These are phyloP conservation scores for Ramphastos sulfuratus DNA, from an alignment of 2,113 vertebrate genomes.

Conservation along the genomic window DNA sequence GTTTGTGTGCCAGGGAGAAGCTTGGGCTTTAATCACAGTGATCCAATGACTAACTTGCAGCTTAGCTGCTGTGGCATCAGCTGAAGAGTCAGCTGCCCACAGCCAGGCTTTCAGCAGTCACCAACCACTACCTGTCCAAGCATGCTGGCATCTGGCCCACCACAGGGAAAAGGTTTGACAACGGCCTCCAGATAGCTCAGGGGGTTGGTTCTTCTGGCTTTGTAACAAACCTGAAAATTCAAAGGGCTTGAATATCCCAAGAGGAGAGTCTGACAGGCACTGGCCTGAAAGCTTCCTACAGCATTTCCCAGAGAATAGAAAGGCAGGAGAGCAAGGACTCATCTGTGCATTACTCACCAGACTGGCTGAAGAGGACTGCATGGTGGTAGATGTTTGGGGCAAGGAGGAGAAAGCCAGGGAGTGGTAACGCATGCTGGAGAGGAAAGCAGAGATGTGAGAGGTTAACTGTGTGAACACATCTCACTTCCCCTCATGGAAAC, in stretches of 20 bases:
- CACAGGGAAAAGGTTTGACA: background rate
- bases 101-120: too few species aligned
- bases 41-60: too few species aligned
- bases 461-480: background rate
- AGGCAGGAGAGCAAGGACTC: background rate
- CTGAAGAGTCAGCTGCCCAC: too few species aligned
- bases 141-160: background rate
- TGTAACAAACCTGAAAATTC: background rate
- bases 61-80: too few species aligned
- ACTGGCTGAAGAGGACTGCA: slow-evolving; percentile 85
- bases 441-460: background rate
- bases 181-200: background rate
- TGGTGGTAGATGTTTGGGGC: slow-evolving; percentile 91
- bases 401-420: slow-evolving; percentile 95
- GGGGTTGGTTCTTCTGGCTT: background rate
- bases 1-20: too few species aligned
- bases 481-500: background rate
- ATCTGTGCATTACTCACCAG: slow-evolving; percentile 79
- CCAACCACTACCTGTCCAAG: too few species aligned
- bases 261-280: accelerated
- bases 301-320: background rate
- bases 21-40: too few species aligned
- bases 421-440: slow-evolving; percentile 88
- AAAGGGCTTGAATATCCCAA: too few species aligned
- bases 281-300: background rate